phyloP scores from a whole-genome alignment of 2,113 vertebrate species.

The Nycticryphes semicollaris region DNA sequence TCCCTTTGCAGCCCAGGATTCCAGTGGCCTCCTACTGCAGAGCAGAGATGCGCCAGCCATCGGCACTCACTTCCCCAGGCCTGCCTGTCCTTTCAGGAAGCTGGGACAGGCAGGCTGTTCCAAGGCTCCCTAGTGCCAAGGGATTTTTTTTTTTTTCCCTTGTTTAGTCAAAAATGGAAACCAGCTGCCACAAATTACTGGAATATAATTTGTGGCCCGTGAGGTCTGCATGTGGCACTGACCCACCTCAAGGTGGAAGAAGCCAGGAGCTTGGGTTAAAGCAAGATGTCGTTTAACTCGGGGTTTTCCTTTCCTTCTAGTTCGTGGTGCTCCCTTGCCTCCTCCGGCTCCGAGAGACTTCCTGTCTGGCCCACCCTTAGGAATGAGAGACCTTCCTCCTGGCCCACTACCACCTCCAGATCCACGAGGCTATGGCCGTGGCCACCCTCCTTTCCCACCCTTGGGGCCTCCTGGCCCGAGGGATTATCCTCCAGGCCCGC shows the following conservation, averaged over 20 bases:
- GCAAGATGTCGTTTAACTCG: background rate
- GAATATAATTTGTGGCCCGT: background rate
- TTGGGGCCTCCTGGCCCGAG: slow-evolving; percentile 56
- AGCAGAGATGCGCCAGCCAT: background rate
- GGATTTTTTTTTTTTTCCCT: background rate
- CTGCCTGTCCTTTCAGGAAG: background rate
- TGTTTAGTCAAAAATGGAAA: background rate
- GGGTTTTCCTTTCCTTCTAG: slow-evolving; percentile 6
- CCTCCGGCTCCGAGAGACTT: slow-evolving; percentile 71
- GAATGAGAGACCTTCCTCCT: slow-evolving; percentile 73
- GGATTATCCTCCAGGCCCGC: slow-evolving; percentile 73
- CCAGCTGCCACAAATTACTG: background rate
- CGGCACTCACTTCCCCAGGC: fast-evolving
- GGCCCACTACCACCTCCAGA: slow-evolving; percentile 67
- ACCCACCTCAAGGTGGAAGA: background rate
- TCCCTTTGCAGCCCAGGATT: too few relatives aligned
- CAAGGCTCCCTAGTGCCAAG: background rate
- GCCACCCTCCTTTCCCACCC: slow-evolving; percentile 66
- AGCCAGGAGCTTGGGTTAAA: background rate
- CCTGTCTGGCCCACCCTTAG: slow-evolving; percentile 65
- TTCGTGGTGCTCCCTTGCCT: slow-evolving; percentile 68
- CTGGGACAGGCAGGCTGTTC: background rate
- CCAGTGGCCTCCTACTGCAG: background rate
- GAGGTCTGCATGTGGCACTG: background rate
- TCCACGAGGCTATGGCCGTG: slow-evolving; percentile 70